Evolutionary conservation across 2,113 vertebrate species (phyloP).

Genomic region (Reinhardtius hippoglossoides): DNA sequence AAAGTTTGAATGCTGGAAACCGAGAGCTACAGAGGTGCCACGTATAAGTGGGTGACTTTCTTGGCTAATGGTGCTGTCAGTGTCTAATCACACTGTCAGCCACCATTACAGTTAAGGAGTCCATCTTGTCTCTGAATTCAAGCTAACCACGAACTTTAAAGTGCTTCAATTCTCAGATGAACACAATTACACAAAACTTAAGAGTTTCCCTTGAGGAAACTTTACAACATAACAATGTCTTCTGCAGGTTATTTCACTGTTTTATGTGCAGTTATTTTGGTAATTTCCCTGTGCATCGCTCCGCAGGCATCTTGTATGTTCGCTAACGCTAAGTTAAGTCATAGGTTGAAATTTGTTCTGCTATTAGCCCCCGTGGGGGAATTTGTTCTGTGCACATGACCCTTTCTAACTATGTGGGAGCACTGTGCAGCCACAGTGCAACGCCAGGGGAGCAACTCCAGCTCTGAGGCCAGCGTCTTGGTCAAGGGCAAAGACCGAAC

Average conservation of each 20-base stretch:
- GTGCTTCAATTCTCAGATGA: constrained; percentile 37
- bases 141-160: constrained; percentile 59
- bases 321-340: constrained; percentile 16
- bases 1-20: constrained; percentile 52
- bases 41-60: constrained; percentile 65
- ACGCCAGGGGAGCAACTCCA: constrained; percentile 9
- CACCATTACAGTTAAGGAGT: constrained; percentile 75
- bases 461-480: constrained; percentile 3
- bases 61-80: constrained; percentile 74
- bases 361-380: constrained; percentile 14
- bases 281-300: not conserved
- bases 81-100: constrained; percentile 82
- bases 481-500: constrained; percentile 46
- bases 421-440: constrained; percentile 17
- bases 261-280: constrained; percentile 9
- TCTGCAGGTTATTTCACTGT: not conserved
- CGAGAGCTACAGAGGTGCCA: constrained; percentile 44
- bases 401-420: constrained; percentile 15
- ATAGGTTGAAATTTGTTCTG: not conserved
- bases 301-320: not conserved
- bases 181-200: constrained; percentile 38
- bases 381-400: constrained; percentile 34
- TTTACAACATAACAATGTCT: not conserved
- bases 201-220: not conserved
- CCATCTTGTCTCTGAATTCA: constrained; percentile 65